Conservation (phyloP, 30 jellyfish, hydroid and myxozoan species). For the Rhopilema esculentum region DNA sequence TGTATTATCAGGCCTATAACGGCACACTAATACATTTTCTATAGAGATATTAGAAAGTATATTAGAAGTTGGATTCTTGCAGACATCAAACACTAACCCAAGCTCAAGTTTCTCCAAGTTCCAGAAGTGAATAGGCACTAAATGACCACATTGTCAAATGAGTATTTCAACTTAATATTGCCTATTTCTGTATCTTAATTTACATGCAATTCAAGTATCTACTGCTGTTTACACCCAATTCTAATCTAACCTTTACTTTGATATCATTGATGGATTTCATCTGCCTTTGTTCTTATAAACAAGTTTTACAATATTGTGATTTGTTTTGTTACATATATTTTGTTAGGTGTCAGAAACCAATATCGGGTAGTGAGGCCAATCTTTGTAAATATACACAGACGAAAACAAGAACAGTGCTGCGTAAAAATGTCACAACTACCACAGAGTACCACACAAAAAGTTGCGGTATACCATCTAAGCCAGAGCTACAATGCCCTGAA, state of each 20-base stretch:
- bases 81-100: too few relatives aligned
- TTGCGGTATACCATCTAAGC: slow-evolving; percentile 66
- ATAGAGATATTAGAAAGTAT: too few relatives aligned
- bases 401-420: slow-evolving; percentile 54
- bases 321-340: background rate
- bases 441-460: slow-evolving; percentile 64
- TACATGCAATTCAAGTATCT: too few relatives aligned
- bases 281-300: background rate
- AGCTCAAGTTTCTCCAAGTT: too few relatives aligned
- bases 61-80: too few relatives aligned
- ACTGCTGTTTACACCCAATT: too few relatives aligned
- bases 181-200: too few relatives aligned
- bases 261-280: background rate
- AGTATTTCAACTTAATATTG: too few relatives aligned
- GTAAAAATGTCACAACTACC: slow-evolving; percentile 69
- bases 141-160: too few relatives aligned
- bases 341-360: slow-evolving; percentile 54
- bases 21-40: too few relatives aligned
- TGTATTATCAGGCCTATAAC: too few relatives aligned
- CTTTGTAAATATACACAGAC: slow-evolving; percentile 44
- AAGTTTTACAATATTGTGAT: background rate
- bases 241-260: background rate
- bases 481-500: slow-evolving; percentile 74
- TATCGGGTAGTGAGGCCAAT: slow-evolving; percentile 52
- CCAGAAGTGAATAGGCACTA: too few relatives aligned